A percentile compares a stretch with the other conserved stretches of the same genome.
These are phyloP conservation scores for Drosophila lacteicornis DNA, from an alignment of 1,140 invertebrate species.

Conservation along the genomic window DNA sequence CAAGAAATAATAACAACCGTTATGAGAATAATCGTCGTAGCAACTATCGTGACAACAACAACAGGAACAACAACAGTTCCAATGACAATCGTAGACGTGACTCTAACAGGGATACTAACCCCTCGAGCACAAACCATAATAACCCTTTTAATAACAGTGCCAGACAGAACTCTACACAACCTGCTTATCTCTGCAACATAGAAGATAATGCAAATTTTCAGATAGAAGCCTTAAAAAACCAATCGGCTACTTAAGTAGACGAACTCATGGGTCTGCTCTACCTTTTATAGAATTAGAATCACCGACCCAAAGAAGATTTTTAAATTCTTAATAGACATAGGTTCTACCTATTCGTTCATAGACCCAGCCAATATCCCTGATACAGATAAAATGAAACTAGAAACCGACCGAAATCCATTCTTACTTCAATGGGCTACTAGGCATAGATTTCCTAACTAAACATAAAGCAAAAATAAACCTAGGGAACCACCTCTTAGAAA, in stretches of 20 bases:
- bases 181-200: constrained; percentile 2
- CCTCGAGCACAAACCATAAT: neutral
- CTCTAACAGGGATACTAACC: neutral
- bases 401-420: too few species aligned
- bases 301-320: neutral
- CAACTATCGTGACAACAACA: neutral
- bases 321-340: constrained; percentile 18
- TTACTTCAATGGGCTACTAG: too few species aligned
- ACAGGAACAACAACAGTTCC: neutral
- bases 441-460: too few species aligned
- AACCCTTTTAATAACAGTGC: neutral
- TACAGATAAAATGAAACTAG: neutral
- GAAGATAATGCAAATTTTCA: constrained; percentile 9
- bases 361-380: neutral
- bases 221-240: constrained; percentile 14
- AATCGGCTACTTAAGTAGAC: constrained; percentile 13
- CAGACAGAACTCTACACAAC: neutral
- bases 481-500: too few species aligned
- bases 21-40: neutral
- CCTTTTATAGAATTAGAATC: neutral
- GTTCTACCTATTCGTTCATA: constrained; percentile 11
- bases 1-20: neutral
- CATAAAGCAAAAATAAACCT: too few species aligned
- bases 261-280: neutral
- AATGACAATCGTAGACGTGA: neutral